Evolutionary conservation across 2,888 invertebrate species (phyloP), one percentile per base, ranked within the genome.

Genomic region (Ecdyonurus torrentis): DNA sequence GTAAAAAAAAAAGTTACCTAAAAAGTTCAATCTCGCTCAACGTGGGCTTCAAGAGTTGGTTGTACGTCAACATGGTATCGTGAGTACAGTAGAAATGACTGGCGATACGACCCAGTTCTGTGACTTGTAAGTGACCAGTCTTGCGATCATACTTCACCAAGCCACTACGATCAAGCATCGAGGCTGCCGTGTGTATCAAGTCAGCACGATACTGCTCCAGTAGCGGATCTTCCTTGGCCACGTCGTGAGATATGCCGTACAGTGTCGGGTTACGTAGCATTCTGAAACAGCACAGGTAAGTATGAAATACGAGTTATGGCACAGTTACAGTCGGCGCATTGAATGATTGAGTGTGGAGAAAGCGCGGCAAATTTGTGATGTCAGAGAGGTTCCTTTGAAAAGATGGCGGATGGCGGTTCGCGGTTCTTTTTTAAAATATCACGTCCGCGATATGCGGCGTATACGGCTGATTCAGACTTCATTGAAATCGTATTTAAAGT

Each of bases 71-170:
- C 86, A 99, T 97, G 0, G 97, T 94, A 68, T 98, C 97, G 74
- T 92, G 88, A 0, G 97, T 95, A 72, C 96, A 93, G 77, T 99
- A 99, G 79, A 91, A 99, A 78, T 99, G 97, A 0, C 96, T 96
- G 2, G 98, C 93, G 71, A 99, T 99, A 52, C 99, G 83, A 1
- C 99, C 99, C 10, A 98, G 78, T 75, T 98, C 98, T 0, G 97
- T 97, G 0, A 91, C 87, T 72, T 90, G 84, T 68, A 91, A 86
- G 70, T 84, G 81, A 1, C 98, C 99, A 1, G 89, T 87, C 73
- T 94, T 95, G 18, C 94, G 82, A 70, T 98, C 99, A 74, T 98
- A 99, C 69, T 96, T 94, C 18, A 94, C 79, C 0, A 99, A 79
- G n/a, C 95, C 93, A 70, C 92, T 91, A 67, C 96, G 89, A 75